phyloP scores from a whole-genome alignment of 2,888 invertebrate species.

The Drosophila longiperda region DNA sequence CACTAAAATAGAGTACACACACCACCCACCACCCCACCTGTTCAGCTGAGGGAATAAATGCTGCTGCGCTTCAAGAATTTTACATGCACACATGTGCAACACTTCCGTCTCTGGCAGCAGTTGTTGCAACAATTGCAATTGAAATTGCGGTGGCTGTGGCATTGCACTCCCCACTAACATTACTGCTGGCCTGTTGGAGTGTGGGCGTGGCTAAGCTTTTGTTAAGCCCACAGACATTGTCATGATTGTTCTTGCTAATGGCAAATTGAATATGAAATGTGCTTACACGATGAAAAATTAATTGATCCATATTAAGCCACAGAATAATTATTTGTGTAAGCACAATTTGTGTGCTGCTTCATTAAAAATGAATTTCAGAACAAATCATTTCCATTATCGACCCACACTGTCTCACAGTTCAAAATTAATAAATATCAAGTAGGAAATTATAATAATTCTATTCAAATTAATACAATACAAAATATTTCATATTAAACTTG shows the following conservation, averaged over 20 bases:
- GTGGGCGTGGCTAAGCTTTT: conserved; percentile 20
- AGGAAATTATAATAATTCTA: neutral
- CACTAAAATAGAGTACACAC: conserved; percentile 4
- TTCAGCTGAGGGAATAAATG: conserved; percentile 33
- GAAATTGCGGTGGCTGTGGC: neutral
- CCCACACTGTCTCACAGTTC: neutral
- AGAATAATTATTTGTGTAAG: neutral
- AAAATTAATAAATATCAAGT: neutral
- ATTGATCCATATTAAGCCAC: neutral
- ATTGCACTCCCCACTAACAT: conserved; percentile 16
- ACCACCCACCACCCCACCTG: neutral
- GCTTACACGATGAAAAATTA: neutral
- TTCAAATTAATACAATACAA: neutral
- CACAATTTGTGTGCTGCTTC: neutral
- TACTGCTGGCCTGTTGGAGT: conserved; percentile 1
- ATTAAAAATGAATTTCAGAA: neutral
- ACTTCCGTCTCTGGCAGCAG: conserved; percentile 60
- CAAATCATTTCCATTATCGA: neutral
- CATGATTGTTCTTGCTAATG: conserved; percentile 27
- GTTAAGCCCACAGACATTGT: conserved; percentile 8
- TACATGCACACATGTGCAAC: conserved; percentile 50
- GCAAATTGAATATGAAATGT: conserved; percentile 52
- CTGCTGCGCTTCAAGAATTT: conserved; percentile 66
- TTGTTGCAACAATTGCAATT: conserved; percentile 20
- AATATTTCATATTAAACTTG: neutral